These are phyloP conservation scores for Colinus virginianus DNA, from an alignment of 2,113 vertebrate genomes.

Conservation along the genomic window DNA sequence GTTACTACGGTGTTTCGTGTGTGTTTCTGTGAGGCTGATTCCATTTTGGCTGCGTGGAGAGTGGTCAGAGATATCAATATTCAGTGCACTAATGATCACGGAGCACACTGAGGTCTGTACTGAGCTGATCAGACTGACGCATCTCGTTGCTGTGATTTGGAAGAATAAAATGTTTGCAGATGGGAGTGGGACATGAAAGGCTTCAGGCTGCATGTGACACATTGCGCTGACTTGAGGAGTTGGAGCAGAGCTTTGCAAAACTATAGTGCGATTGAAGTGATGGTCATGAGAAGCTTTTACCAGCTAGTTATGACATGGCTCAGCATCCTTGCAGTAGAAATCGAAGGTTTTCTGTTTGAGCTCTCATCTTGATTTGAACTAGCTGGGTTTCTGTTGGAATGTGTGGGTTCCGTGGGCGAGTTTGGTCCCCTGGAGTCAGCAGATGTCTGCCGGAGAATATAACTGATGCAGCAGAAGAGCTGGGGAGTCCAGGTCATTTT, in stretches of 20 bases:
- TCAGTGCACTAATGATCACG: neutral
- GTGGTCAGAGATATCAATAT: neutral
- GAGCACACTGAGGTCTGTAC: neutral
- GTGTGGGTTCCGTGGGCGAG: neutral
- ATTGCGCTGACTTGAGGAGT: neutral
- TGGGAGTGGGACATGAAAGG: neutral
- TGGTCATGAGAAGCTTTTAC: neutral
- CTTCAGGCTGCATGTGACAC: neutral
- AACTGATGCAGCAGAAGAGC: neutral
- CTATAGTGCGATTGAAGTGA: neutral
- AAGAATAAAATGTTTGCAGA: neutral
- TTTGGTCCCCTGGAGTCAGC: neutral
- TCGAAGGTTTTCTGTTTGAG: neutral
- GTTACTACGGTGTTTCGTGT: slow-evolving; percentile 4
- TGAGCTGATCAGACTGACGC: neutral
- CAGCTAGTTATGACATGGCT: neutral
- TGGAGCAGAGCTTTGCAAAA: neutral
- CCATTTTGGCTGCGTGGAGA: neutral
- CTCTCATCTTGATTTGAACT: neutral
- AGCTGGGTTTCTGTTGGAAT: neutral
- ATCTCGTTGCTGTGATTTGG: slow-evolving; percentile 8
- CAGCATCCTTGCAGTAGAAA: neutral
- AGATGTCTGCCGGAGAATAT: neutral
- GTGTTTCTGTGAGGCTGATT: slow-evolving; percentile 54
- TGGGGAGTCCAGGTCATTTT: neutral